phyloP scores from a whole-genome alignment of 2,797 vertebrate species.

The Acestrorhynchus altus region DNA sequence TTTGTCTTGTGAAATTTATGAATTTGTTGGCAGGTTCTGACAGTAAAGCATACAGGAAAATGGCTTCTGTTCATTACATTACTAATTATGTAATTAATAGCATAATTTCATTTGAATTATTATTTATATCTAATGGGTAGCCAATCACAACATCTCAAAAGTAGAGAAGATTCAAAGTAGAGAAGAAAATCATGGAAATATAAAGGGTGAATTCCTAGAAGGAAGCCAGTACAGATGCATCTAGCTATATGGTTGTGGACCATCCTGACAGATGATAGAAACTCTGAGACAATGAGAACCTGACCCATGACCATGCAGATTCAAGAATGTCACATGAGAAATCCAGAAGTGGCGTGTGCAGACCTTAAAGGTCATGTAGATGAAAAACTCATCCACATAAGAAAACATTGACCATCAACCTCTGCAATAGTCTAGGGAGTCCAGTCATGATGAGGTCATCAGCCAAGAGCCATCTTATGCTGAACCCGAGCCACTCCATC shows the following conservation, averaged over 20 bases:
- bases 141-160: no score
- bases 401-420: not conserved
- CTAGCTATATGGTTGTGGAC: not conserved
- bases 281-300: not conserved
- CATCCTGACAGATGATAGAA: not conserved
- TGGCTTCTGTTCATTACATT: no score
- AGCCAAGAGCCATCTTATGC: conserved; percentile 10
- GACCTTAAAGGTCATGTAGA: not conserved
- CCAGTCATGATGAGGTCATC: conserved; percentile 21
- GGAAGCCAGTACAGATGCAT: not conserved
- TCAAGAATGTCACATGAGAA: not conserved
- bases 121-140: no score
- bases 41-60: no score
- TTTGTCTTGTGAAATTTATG: no score
- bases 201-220: not conserved
- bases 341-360: not conserved
- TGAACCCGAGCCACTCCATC: conserved; percentile 1
- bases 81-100: no score
- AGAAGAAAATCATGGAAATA: not conserved
- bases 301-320: not conserved
- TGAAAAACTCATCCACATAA: not conserved
- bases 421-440: conserved; percentile 15
- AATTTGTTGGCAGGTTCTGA: no score
- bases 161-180: not conserved
- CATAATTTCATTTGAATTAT: no score